Base-by-base conservation (phyloP, 2,797 vertebrate species). In the Ctenopoma kingsleyae region DNA sequence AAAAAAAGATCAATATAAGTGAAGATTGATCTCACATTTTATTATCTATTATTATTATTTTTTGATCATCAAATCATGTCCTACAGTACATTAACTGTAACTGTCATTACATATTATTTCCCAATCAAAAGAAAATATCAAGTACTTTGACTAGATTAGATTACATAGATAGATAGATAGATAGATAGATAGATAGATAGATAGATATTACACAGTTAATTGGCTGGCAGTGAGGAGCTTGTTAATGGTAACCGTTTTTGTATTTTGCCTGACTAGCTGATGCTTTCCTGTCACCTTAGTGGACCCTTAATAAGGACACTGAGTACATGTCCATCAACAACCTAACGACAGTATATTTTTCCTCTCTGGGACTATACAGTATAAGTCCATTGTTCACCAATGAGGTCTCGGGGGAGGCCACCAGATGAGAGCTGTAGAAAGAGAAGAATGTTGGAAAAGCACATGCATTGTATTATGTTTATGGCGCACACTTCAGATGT, bases 241-340 rank as follows among this genome's bases (percentile, higher is more conserved):
- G 70, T 76, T 77, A 80, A 66, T 32, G 25, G 41, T 49, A 30
- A 40, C 3, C 7, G 22, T 44, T 61, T 67, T 54, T 41, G 40
- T 66, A 44, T 74, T 63, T 53, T 61, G 15, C 40, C 50, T 38
- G 44, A 43, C 35, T 43, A 35, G 27, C 62, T 35, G 20, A 69
- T 55, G 61, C 52, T 71, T 54, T 54, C 38, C 76, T 81, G 65
- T 54, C 73, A 80, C 67, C 66, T 67, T 47, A 63, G 40, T 32
- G 23, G 69, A 75, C 68, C 25, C 52, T 64, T 73, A 83, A 84
- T 81, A 72, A 72, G 79, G 71, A 70, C 64, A 78, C 67, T 55
- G 70, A 77, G 67, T 76, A n/a, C 51, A 62, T 61, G 66, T 79
- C 80, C 49, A 60, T 86, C 66, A 72, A 54, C 72, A 65, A 76